Evolutionary conservation across 2,113 vertebrate genomes (phyloP).

Genomic region (Trogon surrucura): DNA sequence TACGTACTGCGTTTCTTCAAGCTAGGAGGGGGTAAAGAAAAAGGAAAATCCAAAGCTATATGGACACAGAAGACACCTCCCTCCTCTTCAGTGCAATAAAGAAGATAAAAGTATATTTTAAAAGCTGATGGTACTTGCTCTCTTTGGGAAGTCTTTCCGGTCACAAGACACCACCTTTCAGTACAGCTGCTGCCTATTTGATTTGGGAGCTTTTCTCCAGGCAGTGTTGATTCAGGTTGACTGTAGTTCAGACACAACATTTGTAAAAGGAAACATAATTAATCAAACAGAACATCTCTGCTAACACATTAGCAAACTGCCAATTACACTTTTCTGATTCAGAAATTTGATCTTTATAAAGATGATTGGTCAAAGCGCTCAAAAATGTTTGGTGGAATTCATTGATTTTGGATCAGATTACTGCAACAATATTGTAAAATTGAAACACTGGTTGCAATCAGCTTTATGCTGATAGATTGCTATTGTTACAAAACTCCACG

Average conservation of each 20-base stretch:
- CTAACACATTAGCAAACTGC: background rate
- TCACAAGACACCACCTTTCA: slow-evolving; percentile 85
- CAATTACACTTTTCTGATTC: background rate
- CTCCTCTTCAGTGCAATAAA: background rate
- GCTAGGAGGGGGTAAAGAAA: background rate
- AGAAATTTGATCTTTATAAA: background rate
- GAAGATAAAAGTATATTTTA: background rate
- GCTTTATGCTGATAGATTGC: background rate
- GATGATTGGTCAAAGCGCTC: background rate
- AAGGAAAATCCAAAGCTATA: background rate
- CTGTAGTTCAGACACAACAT: slow-evolving; percentile 85
- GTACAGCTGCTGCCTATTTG: slow-evolving; percentile 82
- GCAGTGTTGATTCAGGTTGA: slow-evolving; percentile 86
- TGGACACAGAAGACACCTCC: background rate
- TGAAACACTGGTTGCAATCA: background rate
- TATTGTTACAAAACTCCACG: background rate
- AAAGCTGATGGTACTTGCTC: slow-evolving; percentile 72
- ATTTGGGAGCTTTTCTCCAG: slow-evolving; percentile 76
- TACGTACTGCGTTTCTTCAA: background rate
- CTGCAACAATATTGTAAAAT: background rate
- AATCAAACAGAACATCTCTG: slow-evolving; percentile 3
- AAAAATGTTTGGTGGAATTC: background rate
- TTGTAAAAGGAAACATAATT: slow-evolving; percentile 59
- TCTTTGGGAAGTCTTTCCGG: slow-evolving; percentile 75
- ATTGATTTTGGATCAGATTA: background rate